Base-by-base conservation (phyloP, 2,113 vertebrate species). In the Prochilodus magdalenae region DNA sequence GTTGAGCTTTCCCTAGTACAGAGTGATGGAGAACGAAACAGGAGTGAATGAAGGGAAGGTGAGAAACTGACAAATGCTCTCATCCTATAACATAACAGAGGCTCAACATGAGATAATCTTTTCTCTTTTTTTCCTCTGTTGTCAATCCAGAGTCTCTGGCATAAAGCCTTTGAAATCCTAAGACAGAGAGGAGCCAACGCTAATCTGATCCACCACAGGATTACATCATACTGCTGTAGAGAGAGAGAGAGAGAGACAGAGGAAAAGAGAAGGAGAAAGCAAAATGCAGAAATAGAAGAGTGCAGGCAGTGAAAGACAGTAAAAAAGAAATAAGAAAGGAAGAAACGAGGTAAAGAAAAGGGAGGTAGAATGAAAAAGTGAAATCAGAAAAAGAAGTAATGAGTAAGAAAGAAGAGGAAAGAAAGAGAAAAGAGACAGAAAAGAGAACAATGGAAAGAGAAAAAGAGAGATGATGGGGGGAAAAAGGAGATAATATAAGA, bases 11-110 rank as follows among this genome's bases (percentile, higher is more conserved):
- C 49, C 18, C 11, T 44, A 44, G 40, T 44, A 44, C 49, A 22
- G 53, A 6, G 53, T 8, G 20, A 51, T 18, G 16, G 13, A 51
- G 8, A 10, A 16, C 1, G 51, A 18, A 53, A 53, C 16, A 22
- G 14, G 53, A 55, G 4, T 4, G 49, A 59, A 80, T 33, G 55
- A 62, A 80, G 27, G 27, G 18, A 33, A 70, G 63, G 85, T 89
- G 88, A 86, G 86, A 78, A 57, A 57, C 51, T 16, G 51, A n/a
- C 10, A 12, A 13, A 60, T 88, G 82, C 88, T 80, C 16, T 59
- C 80, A 77, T 87, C 85, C 73, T 75, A 74, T 81, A 89, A 93
- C 90, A 87, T 83, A 70, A n/a, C 87, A 85, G 87, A 90, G 91
- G 90, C 87, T 91, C 53, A 79, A 85, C 83, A 85, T 89, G 44